Conservation (phyloP, 2,797 vertebrate genomes). For the Cottoperca gobio region DNA sequence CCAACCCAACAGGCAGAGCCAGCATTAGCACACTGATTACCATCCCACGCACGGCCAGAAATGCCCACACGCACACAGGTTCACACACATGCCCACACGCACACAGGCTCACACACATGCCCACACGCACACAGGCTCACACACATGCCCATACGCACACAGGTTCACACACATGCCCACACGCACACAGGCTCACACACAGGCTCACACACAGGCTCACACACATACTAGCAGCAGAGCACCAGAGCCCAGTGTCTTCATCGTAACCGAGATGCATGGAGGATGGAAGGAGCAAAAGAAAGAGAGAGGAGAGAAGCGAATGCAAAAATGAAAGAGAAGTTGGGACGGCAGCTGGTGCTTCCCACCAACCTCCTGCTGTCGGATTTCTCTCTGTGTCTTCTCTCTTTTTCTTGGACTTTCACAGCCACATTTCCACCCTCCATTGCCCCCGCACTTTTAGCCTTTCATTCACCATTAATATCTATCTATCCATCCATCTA, state of each 20-base stretch:
- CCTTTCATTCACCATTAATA: conserved; percentile 19
- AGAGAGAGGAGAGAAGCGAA: not conserved
- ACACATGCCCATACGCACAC: too few species aligned
- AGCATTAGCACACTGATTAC: conserved; percentile 47
- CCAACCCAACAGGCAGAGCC: conserved; percentile 46
- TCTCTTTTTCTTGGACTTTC: conserved; percentile 34
- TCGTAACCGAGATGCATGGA: conserved; percentile 45
- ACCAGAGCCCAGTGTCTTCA: conserved; percentile 22
- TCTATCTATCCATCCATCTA: conserved; percentile 9
- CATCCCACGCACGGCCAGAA: conserved; percentile 39
- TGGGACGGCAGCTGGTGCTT: conserved; percentile 59
- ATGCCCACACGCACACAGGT: conserved; percentile 16
- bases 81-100: too few species aligned
- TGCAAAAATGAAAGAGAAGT: conserved; percentile 37
- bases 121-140: not conserved
- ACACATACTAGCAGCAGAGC: conserved; percentile 17
- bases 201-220: too few species aligned
- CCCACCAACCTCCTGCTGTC: conserved; percentile 74
- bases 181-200: too few species aligned
- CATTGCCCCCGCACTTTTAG: not conserved
- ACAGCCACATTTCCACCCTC: conserved; percentile 28
- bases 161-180: not conserved
- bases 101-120: not conserved
- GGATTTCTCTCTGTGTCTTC: conserved; percentile 35
- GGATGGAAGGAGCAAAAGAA: conserved; percentile 21